Evolutionary conservation across 1,140 invertebrate genomes (phyloP).

Genomic region (Lasioglossum albipes): DNA sequence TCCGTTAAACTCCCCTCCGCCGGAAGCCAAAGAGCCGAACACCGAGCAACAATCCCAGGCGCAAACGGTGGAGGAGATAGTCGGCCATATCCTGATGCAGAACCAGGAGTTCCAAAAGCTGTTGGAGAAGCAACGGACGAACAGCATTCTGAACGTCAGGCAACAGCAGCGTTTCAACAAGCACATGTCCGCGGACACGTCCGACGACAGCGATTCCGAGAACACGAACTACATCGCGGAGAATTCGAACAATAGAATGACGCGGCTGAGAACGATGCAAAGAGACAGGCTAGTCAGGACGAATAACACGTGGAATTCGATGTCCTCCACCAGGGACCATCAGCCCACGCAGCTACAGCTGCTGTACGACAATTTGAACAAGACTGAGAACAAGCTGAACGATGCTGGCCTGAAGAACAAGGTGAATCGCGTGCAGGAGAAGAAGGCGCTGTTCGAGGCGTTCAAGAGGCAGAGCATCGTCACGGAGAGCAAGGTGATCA

Average conservation of each 20-base stretch:
- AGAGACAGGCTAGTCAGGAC: conserved; percentile 65
- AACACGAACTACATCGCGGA: conserved; percentile 78
- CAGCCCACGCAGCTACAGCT: conserved; percentile 61
- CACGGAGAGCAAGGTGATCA: conserved; percentile 72
- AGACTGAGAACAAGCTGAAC: conserved; percentile 35
- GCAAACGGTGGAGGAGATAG: conserved; percentile 88
- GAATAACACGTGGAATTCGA: conserved; percentile 72
- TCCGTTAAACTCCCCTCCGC: conserved; percentile 21
- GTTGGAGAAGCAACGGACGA: conserved; percentile 85
- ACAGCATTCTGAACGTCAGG: conserved; percentile 79
- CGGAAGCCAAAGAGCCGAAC: conserved; percentile 64
- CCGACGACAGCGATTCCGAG: conserved; percentile 77
- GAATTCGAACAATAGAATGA: conserved; percentile 64
- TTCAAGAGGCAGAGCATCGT: conserved; percentile 74
- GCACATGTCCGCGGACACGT: conserved; percentile 68
- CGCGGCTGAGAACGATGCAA: conserved; percentile 38
- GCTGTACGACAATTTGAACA: conserved; percentile 71
- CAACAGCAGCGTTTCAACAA: conserved; percentile 81
- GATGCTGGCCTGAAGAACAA: conserved; percentile 43
- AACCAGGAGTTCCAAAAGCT: conserved; percentile 91
- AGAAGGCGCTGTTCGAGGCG: conserved; percentile 69
- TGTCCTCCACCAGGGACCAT: conserved; percentile 62
- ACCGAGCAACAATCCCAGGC: conserved; percentile 62
- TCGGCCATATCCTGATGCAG: conserved; percentile 90
- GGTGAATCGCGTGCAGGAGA: conserved; percentile 63